Base-by-base conservation (phyloP, 1,140 invertebrate genomes). In the Orius insidiosus region DNA sequence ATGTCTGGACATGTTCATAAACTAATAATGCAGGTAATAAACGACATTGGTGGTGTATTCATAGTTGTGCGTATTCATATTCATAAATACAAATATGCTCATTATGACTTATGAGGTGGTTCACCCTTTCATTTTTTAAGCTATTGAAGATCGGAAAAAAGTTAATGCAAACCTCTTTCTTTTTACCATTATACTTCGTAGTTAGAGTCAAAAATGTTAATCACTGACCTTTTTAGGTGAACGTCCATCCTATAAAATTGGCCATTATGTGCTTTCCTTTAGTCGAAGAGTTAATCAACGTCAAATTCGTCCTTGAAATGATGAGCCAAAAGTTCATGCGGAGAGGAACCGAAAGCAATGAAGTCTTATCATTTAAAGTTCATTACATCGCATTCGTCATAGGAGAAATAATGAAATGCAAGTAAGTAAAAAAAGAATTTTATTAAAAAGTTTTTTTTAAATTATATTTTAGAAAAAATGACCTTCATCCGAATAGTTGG, bases 301-400 rank as follows among this genome's bases (percentile, higher is more conserved):
- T 92, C 7, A 72, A 76, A 47, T 84, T 80, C 58, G 79, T 93
- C 0, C 64, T 98, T 44, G 78, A 88, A 55, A 58, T 80, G 34
- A 74, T 98, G 67, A 78, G 79, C 56, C 83, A 88, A 50, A 80
- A 76, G 53, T 82, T 94, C 67, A 89, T 96, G 77, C 82, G 85
- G 46, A 67, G 73, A 54, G 72, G 78, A 4, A 69, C 70, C 37
- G 85, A 93, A 47, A 76, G 75, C 0, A 97, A 97, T 63, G 93
- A 98, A 69, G 73, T 95, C 5, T 77, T 90, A 68, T 77, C 86
- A 1, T 84, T 94, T 50, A 95, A 96, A 60, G 82, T 84, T 58
- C 86, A 93, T 60, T 90, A 90, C 58, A 62, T 93, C 1, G 68
- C 75, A 31, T 85, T 74, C 59, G 68, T 93, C 40, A 63, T 89